These are phyloP conservation scores for Cladorhizidae sp. DNA, from an alignment of 37 sponge, comb jelly and placozoan genomes.

Conservation along the genomic window DNA sequence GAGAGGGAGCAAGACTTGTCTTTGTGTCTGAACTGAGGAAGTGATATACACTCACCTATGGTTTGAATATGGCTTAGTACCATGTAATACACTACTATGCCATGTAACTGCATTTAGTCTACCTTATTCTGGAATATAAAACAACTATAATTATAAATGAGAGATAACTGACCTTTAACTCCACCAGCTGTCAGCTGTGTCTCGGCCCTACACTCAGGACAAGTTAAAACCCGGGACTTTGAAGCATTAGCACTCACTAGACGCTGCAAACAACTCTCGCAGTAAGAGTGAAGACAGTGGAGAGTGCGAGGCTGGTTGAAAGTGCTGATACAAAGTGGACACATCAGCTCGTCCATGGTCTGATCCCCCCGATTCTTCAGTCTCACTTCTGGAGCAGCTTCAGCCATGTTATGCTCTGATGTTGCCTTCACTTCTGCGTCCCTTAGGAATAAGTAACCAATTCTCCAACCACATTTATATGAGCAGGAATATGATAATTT, in stretches of 20 bases:
- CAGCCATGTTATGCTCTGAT: too few species aligned
- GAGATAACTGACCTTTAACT: neutral
- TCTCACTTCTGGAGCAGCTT: neutral
- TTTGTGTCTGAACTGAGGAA: too few species aligned
- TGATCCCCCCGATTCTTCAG: neutral
- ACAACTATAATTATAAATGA: too few species aligned
- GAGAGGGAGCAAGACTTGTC: too few species aligned
- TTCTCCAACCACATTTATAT: too few species aligned
- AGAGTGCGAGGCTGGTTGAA: slow-evolving; percentile 28
- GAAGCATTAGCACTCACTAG: neutral
- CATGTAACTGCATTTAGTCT: neutral
- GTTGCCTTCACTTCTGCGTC: too few species aligned
- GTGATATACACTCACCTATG: too few species aligned
- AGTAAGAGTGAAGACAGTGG: slow-evolving; percentile 41
- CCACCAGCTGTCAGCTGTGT: slow-evolving; percentile 10
- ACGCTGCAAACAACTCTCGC: slow-evolving; percentile 14
- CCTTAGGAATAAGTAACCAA: too few species aligned
- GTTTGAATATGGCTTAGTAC: neutral
- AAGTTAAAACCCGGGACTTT: neutral
- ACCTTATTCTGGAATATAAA: neutral
- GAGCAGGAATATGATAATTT: too few species aligned
- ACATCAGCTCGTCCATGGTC: slow-evolving; percentile 36
- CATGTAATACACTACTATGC: neutral
- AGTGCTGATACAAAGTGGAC: slow-evolving; percentile 17
- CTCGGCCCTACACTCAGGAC: slow-evolving; percentile 41